Evolutionary conservation across 2,113 vertebrate species (phyloP).

Genomic region (Neopipo cinnamomea): DNA sequence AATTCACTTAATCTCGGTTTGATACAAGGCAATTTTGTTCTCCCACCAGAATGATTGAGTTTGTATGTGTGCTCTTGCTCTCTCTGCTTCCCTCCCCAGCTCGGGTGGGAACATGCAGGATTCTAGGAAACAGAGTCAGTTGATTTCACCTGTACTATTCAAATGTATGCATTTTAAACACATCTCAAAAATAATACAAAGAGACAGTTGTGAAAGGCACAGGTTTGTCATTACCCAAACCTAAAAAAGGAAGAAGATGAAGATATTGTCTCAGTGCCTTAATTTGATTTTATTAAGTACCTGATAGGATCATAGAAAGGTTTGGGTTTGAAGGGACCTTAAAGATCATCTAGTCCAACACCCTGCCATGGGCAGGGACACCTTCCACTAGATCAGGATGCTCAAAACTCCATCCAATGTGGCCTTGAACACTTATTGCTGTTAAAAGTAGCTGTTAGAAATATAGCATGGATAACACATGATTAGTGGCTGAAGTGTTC

Average conservation of each 20-base stretch:
- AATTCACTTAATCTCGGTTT: constrained; percentile 27
- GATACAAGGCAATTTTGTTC: background rate
- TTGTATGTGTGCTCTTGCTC: background rate
- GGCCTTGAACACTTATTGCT: background rate
- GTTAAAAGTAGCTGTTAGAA: background rate
- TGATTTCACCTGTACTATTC: background rate
- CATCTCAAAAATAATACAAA: background rate
- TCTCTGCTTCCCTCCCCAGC: background rate
- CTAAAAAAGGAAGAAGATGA: background rate
- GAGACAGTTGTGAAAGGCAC: background rate
- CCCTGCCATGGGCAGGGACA: background rate
- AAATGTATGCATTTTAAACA: background rate
- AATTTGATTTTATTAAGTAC: background rate
- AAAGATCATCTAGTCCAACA: background rate
- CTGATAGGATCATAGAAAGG: background rate
- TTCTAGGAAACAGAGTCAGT: background rate
- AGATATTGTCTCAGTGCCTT: background rate
- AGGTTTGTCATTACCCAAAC: background rate
- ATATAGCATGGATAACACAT: accelerated
- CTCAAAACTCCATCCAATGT: background rate
- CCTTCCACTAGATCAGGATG: background rate
- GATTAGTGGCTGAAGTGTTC: background rate
- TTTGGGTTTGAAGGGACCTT: background rate
- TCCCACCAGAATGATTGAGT: background rate
- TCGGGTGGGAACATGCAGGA: background rate